Conservation (phyloP, 2,797 vertebrate genomes). For the Lemur catta region DNA sequence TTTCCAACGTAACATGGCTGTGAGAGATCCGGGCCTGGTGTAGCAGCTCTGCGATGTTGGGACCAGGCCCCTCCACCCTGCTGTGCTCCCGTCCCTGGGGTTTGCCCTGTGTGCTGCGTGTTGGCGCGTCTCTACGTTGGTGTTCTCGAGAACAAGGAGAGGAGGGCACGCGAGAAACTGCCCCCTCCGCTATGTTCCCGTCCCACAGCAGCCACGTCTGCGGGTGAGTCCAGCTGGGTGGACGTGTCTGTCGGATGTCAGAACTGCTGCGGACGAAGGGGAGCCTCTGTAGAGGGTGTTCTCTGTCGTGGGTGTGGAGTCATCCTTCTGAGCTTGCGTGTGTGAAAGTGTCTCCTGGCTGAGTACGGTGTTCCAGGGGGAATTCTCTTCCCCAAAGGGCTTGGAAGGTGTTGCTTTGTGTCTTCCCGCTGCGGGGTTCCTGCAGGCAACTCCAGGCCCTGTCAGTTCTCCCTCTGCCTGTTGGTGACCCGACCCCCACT, state of each 20-base stretch:
- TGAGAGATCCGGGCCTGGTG: not conserved
- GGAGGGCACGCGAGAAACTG: not conserved
- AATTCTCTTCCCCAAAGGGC: not conserved
- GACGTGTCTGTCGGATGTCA: fast-evolving
- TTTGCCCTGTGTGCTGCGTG: not conserved
- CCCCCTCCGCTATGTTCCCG: not conserved
- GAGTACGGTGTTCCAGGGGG: not conserved
- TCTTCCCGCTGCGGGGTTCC: not conserved
- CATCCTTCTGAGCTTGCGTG: not conserved
- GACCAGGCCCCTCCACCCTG: not conserved
- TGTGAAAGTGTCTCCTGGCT: not conserved
- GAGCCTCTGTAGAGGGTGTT: fast-evolving
- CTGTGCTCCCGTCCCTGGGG: not conserved
- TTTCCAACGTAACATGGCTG: fast-evolving
- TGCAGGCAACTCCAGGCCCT: not conserved
- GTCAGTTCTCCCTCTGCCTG: not conserved
- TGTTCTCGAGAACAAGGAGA: fast-evolving
- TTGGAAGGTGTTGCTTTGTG: fast-evolving
- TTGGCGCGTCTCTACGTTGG: fast-evolving
- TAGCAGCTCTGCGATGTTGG: fast-evolving
- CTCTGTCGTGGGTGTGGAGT: fast-evolving
- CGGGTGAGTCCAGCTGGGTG: not conserved
- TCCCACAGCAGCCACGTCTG: fast-evolving
- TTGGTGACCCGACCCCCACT: too few relatives aligned
- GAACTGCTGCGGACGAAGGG: too few relatives aligned